These are phyloP conservation scores for Drosophila leonis DNA, from an alignment of 2,888 invertebrate species.

Conservation along the genomic window DNA sequence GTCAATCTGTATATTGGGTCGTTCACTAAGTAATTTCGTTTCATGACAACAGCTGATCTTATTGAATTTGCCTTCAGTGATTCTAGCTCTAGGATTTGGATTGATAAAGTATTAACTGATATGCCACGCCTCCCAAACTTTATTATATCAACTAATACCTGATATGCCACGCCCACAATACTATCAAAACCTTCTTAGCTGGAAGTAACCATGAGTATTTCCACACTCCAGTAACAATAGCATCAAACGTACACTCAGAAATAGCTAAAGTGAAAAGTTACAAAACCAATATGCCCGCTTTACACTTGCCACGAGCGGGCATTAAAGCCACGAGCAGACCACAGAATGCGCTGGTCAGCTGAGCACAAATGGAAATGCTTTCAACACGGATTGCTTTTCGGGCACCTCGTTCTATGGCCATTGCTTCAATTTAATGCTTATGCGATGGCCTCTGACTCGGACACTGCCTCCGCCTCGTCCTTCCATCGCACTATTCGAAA, in stretches of 20 bases:
- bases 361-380: conserved; percentile 68
- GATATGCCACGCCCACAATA: not conserved
- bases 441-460: not conserved
- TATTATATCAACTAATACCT: not conserved
- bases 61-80: too few species aligned
- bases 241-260: too few species aligned
- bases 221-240: not conserved
- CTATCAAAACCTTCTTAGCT: not conserved
- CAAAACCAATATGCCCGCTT: not conserved
- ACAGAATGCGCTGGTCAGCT: conserved; percentile 53
- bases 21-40: too few species aligned
- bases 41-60: too few species aligned
- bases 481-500: not conserved
- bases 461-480: not conserved
- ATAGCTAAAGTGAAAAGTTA: not conserved
- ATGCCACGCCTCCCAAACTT: not conserved
- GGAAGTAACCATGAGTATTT: not conserved
- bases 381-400: conserved; percentile 71
- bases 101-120: too few species aligned
- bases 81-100: too few species aligned
- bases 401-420: conserved; percentile 42
- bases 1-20: too few species aligned
- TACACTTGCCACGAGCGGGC: not conserved
- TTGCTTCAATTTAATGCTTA: conserved; percentile 57
- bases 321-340: conserved; percentile 8